Percentiles rank a stretch among this genome's conserved stretches.
Evolutionary conservation across 2,113 vertebrate genomes (phyloP).

Genomic region (Chaetorhynchus papuensis): DNA sequence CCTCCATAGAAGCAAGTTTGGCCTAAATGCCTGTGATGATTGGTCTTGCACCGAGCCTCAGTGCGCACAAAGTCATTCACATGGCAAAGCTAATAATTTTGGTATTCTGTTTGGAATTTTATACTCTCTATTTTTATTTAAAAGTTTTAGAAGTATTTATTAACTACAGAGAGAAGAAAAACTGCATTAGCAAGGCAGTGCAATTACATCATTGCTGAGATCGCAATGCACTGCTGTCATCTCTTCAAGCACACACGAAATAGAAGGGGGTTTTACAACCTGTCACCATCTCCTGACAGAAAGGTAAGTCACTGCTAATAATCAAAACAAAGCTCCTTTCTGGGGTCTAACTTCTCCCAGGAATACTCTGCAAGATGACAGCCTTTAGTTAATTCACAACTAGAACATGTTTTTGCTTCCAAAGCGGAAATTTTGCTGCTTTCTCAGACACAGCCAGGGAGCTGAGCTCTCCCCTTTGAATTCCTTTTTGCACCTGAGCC

Average conservation of each 20-base stretch:
- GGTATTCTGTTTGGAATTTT: not conserved
- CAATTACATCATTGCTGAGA: not conserved
- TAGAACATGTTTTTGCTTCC: not conserved
- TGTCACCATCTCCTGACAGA: slow-evolving; percentile 7
- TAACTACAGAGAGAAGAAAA: not conserved
- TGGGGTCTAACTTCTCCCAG: not conserved
- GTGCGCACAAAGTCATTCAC: not conserved
- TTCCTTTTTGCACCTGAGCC: not conserved
- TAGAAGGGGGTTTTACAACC: not conserved
- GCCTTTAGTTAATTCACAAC: not conserved
- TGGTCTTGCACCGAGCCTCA: not conserved
- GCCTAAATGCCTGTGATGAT: not conserved
- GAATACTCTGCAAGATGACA: not conserved
- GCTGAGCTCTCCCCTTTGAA: not conserved
- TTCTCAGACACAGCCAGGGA: not conserved
- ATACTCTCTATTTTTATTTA: not conserved
- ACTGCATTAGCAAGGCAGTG: not conserved
- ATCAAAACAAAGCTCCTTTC: slow-evolving; percentile 16
- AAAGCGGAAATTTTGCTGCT: not conserved
- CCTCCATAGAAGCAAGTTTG: not conserved
- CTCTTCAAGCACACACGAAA: not conserved
- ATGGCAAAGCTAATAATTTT: not conserved
- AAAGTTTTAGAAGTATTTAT: not conserved
- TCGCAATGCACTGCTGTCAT: slow-evolving; percentile 22
- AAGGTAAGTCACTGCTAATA: not conserved